These are phyloP conservation scores for Aplidium turbinatum DNA, from an alignment of 23 tunicate genomes.

Conservation along the genomic window DNA sequence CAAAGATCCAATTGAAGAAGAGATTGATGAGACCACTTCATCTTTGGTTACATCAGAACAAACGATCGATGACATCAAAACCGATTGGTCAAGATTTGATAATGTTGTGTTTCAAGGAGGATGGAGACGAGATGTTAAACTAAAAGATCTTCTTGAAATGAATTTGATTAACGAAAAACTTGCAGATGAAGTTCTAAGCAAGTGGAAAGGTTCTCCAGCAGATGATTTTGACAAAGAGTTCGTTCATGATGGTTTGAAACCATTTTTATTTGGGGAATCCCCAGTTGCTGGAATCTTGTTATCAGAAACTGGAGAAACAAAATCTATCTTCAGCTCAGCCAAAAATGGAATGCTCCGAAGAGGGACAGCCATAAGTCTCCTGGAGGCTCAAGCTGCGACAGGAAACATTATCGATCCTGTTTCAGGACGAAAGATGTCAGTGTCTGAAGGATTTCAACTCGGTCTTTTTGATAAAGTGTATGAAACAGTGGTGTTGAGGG, in stretches of 20 bases:
- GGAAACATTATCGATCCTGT: constrained; percentile 91
- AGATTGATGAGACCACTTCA: no score
- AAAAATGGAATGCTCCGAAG: constrained; percentile 87
- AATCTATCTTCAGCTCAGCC: constrained; percentile 73
- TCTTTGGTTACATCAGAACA: no score
- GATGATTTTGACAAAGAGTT: constrained; percentile 29
- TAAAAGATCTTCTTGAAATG: constrained; percentile 41
- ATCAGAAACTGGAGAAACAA: constrained; percentile 84
- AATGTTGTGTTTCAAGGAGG: constrained; percentile 59
- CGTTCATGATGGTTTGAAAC: constrained; percentile 36
- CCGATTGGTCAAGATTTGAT: constrained; percentile 29
- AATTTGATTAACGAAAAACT: constrained; percentile 34
- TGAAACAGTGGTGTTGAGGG: constrained; percentile 83
- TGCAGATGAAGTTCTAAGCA: constrained; percentile 42
- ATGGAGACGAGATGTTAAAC: constrained; percentile 75
- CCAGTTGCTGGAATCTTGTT: constrained; percentile 83
- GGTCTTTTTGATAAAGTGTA: constrained; percentile 86
- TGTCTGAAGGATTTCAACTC: constrained; percentile 71
- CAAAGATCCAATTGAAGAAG: no score
- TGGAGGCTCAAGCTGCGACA: constrained; percentile 94
- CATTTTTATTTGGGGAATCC: constrained; percentile 62
- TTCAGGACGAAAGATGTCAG: constrained; percentile 83
- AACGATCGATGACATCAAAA: no score
- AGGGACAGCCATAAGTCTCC: constrained; percentile 84
- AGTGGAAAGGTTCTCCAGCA: neutral